Conservation (phyloP, 2,888 invertebrate species). For the Mesorhabditis sp. region DNA sequence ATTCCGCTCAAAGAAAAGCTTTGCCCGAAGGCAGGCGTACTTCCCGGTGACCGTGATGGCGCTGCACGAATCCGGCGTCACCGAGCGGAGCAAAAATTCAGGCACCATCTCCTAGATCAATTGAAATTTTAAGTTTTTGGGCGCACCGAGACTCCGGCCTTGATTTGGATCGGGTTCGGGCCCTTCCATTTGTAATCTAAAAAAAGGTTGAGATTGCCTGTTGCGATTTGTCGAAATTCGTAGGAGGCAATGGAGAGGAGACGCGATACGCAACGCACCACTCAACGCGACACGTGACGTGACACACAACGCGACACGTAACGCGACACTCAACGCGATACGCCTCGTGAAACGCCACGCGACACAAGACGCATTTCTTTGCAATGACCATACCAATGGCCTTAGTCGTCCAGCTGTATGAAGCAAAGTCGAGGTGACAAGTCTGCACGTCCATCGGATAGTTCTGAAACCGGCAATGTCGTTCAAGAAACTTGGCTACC, state of each 20-base stretch:
- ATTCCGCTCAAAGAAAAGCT: not conserved
- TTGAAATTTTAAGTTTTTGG: no score
- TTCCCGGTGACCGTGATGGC: not conserved
- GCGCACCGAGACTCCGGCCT: not conserved
- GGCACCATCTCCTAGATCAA: not conserved
- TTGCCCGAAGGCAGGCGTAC: not conserved
- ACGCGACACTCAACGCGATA: no score
- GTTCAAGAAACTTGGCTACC: no score
- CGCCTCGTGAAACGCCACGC: no score
- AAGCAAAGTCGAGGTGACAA: constrained; percentile 1
- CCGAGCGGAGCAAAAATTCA: not conserved
- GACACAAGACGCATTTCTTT: no score
- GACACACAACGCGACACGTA: no score
- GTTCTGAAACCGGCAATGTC: no score
- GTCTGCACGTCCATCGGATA: not conserved
- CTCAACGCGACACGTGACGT: no score
- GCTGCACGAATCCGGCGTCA: not conserved
- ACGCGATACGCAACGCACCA: no score
- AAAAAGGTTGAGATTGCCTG: no score
- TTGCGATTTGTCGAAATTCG: no score
- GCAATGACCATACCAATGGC: not conserved
- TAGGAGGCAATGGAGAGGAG: no score
- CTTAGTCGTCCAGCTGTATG: not conserved
- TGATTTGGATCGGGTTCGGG: not conserved
- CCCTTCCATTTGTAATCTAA: not conserved